Evolutionary conservation across 1,140 invertebrate species (phyloP).

Genomic region (Bombyx mori): DNA sequence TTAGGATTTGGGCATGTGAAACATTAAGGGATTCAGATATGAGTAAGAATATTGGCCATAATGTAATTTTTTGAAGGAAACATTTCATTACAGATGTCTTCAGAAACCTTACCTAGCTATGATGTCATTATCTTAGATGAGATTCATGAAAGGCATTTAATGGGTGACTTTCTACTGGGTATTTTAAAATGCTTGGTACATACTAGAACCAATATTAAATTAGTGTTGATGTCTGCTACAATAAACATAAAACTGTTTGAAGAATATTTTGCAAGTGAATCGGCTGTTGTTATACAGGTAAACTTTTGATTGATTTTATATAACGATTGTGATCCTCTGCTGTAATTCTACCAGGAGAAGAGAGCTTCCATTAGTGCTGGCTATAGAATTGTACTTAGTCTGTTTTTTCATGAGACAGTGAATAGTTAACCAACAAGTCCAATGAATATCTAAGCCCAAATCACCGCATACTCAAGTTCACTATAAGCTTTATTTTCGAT

Average conservation of each 20-base stretch:
- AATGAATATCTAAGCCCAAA: no score
- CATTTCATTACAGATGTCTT: conserved; percentile 10
- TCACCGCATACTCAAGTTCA: no score
- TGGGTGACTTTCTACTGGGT: conserved; percentile 95
- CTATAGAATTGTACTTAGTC: no score
- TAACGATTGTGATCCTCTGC: no score
- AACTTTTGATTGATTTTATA: conserved; percentile 2
- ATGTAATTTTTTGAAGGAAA: not conserved
- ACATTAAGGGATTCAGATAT: no score
- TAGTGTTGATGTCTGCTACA: conserved; percentile 98
- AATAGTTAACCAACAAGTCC: no score
- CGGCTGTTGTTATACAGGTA: conserved; percentile 84
- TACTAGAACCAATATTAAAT: conserved; percentile 85
- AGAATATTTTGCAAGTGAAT: conserved; percentile 88
- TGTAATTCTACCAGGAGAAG: no score
- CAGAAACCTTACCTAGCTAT: conserved; percentile 78
- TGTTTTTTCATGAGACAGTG: no score
- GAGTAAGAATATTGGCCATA: no score
- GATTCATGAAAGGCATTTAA: conserved; percentile 95
- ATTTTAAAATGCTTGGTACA: conserved; percentile 91
- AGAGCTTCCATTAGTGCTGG: no score
- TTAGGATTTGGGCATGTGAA: no score
- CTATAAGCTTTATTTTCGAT: no score
- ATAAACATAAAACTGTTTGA: conserved; percentile 96
- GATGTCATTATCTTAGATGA: conserved; percentile 95